Evolutionary conservation across 2,888 invertebrate species (phyloP).

Genomic region (Leptopterna dolabrata): DNA sequence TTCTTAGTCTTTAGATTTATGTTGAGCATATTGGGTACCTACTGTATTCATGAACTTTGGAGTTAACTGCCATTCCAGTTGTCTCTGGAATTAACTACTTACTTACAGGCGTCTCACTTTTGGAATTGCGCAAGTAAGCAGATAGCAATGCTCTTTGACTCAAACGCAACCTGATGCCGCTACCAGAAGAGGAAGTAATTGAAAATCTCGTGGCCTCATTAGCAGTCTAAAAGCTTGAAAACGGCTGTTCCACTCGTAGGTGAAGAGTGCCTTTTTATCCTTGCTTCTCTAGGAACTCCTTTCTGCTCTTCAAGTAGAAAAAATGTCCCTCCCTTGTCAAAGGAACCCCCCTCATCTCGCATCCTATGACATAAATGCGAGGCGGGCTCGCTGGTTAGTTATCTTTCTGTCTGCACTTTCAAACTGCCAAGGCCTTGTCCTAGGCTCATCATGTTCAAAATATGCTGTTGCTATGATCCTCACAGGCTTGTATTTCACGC

Average conservation of each 20-base stretch:
- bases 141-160: neutral
- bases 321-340: neutral
- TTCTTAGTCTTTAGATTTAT: too few species aligned
- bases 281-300: neutral
- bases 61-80: too few species aligned
- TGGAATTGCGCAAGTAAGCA: neutral
- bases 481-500: too few species aligned
- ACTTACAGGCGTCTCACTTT: too few species aligned
- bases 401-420: neutral
- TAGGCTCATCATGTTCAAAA: too few species aligned
- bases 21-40: too few species aligned
- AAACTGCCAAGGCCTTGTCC: too few species aligned
- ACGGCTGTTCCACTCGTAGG: neutral
- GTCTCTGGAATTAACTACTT: too few species aligned
- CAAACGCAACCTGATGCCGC: neutral
- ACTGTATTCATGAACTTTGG: too few species aligned
- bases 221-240: neutral
- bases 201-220: neutral
- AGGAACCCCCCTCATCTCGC: neutral
- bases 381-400: neutral
- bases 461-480: too few species aligned
- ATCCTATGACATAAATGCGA: neutral
- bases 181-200: neutral
- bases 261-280: constrained; percentile 6
- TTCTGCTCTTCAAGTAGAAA: neutral